These are phyloP conservation scores for Myripristis jacobus DNA, from an alignment of 2,797 vertebrate species.

Conservation along the genomic window DNA sequence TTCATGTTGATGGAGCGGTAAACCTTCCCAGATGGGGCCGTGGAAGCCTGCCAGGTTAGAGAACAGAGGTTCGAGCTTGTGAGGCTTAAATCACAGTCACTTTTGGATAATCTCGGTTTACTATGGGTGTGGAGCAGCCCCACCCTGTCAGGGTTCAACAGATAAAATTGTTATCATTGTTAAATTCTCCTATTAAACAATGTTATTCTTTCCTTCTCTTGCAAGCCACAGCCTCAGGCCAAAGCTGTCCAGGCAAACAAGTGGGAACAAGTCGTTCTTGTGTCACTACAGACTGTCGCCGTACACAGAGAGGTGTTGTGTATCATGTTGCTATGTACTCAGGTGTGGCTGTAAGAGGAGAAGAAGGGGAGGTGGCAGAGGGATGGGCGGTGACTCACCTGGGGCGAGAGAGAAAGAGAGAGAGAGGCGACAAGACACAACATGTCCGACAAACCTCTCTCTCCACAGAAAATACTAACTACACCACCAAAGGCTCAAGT, in stretches of 20 bases:
- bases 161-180: background rate
- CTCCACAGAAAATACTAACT: background rate
- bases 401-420: background rate
- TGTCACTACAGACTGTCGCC: background rate
- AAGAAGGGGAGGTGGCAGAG: constrained; percentile 13
- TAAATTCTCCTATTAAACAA: background rate
- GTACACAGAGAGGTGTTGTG: background rate
- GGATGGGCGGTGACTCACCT: constrained; percentile 34
- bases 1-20: constrained; percentile 83
- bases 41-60: constrained; percentile 15
- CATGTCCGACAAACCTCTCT: background rate
- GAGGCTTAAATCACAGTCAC: background rate
- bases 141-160: background rate
- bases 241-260: background rate
- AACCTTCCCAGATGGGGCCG: background rate
- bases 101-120: background rate
- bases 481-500: background rate
- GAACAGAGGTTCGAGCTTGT: background rate
- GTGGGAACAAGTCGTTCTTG: background rate
- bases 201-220: background rate
- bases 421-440: constrained; percentile 7
- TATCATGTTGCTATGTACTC: constrained; percentile 16
- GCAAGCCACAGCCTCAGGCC: background rate
- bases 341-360: constrained; percentile 36
- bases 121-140: background rate